phyloP scores from a whole-genome alignment of 2,888 invertebrate species.

The Shargacucullia verbasci region DNA sequence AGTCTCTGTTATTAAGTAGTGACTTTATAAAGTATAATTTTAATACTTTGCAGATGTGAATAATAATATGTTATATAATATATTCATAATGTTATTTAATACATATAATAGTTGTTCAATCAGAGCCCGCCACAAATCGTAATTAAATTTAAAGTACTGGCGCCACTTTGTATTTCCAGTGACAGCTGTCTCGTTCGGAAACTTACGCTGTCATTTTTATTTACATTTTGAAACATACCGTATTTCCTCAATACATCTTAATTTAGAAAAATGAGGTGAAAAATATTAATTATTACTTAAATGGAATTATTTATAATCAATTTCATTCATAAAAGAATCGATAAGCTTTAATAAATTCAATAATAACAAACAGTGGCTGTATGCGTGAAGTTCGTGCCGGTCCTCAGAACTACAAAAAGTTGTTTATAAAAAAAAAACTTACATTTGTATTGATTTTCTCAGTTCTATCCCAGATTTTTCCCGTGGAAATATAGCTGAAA shows the following conservation, averaged over 20 bases:
- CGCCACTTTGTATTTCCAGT: slow-evolving; percentile 18
- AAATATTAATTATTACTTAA: no score
- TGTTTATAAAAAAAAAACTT: slow-evolving; percentile 80
- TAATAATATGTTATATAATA: no score
- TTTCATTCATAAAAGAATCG: not conserved
- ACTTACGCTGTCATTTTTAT: not conserved
- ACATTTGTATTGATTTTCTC: slow-evolving; percentile 85
- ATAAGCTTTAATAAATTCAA: not conserved
- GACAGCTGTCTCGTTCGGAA: slow-evolving; percentile 33
- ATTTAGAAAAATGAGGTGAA: not conserved
- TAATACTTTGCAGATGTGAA: no score
- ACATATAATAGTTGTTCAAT: no score
- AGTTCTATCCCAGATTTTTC: slow-evolving; percentile 70
- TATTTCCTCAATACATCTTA: not conserved
- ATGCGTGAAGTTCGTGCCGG: slow-evolving; percentile 50
- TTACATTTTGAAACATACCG: not conserved
- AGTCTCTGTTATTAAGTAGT: no score
- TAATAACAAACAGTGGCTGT: slow-evolving; percentile 51
- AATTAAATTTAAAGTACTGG: slow-evolving; percentile 22
- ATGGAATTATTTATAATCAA: no score
- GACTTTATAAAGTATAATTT: no score
- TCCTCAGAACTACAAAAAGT: slow-evolving; percentile 64
- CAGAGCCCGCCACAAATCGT: no score
- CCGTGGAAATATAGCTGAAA: slow-evolving; percentile 63
- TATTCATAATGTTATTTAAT: no score